Evolutionary conservation across 2,797 vertebrate genomes (phyloP).

Genomic region (Merluccius polli): DNA sequence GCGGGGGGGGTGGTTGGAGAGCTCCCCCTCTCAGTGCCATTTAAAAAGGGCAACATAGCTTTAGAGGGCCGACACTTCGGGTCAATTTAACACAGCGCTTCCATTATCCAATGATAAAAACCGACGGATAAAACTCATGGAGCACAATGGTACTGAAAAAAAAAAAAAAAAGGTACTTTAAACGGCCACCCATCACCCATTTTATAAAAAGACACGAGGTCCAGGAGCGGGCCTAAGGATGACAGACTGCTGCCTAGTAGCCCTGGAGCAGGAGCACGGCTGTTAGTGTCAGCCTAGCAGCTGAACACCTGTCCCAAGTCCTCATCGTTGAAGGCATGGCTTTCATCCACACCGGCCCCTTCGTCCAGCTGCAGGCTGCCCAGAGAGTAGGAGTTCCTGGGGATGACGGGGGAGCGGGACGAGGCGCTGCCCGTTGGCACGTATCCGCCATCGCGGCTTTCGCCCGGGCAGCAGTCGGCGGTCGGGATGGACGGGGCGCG

Average conservation of each 20-base stretch:
- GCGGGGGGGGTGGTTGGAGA: too few species aligned
- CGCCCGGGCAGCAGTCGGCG: slow-evolving; percentile 64
- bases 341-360: slow-evolving; percentile 74
- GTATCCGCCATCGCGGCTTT: slow-evolving; percentile 32
- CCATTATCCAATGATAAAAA: background rate
- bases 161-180: background rate
- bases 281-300: slow-evolving; percentile 58
- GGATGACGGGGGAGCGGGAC: slow-evolving; percentile 61
- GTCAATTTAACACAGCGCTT: slow-evolving; percentile 19
- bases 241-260: background rate
- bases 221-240: background rate
- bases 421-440: background rate
- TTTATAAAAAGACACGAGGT: background rate
- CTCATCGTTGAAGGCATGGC: slow-evolving; percentile 78
- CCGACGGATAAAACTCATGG: background rate
- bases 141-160: slow-evolving; percentile 4
- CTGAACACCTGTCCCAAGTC: slow-evolving; percentile 76
- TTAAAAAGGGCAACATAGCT: slow-evolving; percentile 1
- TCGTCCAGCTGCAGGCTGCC: slow-evolving; percentile 82
- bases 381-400: slow-evolving; percentile 77
- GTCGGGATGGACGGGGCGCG: too few species aligned
- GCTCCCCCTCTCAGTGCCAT: background rate
- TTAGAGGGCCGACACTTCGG: slow-evolving; percentile 8
- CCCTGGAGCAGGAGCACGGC: background rate
- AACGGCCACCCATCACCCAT: background rate